These are phyloP conservation scores for Nicator chloris DNA, from an alignment of 2,113 vertebrate species.

Conservation along the genomic window DNA sequence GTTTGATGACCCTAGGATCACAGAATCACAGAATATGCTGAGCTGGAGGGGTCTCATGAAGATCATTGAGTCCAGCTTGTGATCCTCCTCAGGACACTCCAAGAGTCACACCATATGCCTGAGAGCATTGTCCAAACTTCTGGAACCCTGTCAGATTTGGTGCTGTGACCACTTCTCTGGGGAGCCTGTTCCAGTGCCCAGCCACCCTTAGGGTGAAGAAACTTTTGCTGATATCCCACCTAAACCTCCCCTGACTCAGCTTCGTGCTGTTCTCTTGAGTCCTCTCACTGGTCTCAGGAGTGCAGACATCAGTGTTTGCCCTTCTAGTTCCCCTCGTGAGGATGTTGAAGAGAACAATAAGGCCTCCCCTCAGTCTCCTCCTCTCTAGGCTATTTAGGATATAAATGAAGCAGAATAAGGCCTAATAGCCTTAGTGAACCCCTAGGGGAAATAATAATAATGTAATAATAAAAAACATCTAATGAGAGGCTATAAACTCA, in stretches of 20 bases:
- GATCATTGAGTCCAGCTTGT: not conserved
- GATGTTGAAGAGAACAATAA: not conserved
- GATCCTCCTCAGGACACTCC: not conserved
- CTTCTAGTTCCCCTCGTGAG: rapidly evolving
- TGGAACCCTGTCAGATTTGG: not conserved
- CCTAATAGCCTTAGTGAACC: not conserved
- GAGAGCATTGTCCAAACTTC: not conserved
- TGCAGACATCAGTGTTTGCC: not conserved
- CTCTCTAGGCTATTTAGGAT: not conserved
- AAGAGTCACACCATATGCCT: not conserved
- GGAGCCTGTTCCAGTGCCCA: not conserved
- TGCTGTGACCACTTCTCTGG: not conserved
- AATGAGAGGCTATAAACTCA: not conserved
- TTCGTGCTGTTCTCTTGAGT: not conserved
- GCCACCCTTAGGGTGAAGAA: not conserved
- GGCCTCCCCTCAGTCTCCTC: not conserved
- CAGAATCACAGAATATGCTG: not conserved
- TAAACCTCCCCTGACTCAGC: not conserved
- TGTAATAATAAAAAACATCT: not conserved
- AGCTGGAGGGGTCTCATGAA: not conserved
- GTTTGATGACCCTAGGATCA: not conserved
- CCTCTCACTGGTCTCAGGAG: not conserved
- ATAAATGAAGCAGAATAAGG: not conserved
- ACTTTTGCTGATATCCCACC: not conserved
- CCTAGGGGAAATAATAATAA: not conserved